Conservation (phyloP, 35 echinoderm and acorn worm genomes). For the Strongylocentrotus purpuratus region DNA sequence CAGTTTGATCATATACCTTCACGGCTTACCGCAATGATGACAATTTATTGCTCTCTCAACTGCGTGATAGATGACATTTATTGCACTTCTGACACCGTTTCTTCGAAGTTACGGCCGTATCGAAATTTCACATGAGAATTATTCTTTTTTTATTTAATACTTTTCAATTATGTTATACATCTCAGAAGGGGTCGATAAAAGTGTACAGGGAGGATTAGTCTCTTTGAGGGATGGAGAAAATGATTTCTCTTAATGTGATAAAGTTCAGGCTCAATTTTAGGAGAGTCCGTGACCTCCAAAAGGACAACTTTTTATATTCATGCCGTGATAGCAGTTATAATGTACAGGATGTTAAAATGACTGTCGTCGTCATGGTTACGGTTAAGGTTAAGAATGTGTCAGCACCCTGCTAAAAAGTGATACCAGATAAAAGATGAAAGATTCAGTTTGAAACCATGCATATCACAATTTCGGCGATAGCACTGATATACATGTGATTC, state of each 20-base stretch:
- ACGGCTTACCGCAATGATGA: neutral
- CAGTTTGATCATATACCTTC: neutral
- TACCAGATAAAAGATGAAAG: too few relatives aligned
- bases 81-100: constrained; percentile 1
- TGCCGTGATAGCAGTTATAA: too few relatives aligned
- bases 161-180: neutral
- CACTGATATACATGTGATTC: too few relatives aligned
- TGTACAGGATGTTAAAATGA: too few relatives aligned
- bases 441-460: too few relatives aligned
- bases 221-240: neutral
- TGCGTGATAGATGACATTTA: neutral
- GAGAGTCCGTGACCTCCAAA: neutral
- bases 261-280: neutral
- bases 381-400: too few relatives aligned
- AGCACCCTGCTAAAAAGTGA: too few relatives aligned
- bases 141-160: neutral
- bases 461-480: too few relatives aligned
- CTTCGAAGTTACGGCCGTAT: neutral
- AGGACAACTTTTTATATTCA: too few relatives aligned
- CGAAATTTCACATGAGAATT: neutral
- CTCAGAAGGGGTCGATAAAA: neutral
- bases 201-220: neutral
- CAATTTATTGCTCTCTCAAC: neutral
- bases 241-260: neutral
- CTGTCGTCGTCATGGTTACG: too few relatives aligned